phyloP scores from a whole-genome alignment of 2,888 invertebrate genomes.

The Coleophora deauratella region DNA sequence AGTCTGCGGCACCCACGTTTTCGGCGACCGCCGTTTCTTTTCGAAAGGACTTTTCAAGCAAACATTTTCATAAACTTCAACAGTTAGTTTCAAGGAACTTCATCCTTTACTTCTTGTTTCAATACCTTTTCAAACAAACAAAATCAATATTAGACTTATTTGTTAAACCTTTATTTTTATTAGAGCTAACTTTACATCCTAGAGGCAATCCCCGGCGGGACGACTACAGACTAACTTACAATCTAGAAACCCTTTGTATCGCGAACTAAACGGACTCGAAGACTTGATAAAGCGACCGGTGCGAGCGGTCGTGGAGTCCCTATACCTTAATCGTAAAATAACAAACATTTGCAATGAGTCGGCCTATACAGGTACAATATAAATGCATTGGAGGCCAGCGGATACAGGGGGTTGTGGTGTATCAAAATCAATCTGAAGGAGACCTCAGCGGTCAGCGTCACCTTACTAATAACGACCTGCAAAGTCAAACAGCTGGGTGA shows the following conservation, averaged over 20 bases:
- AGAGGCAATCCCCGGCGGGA: constrained; percentile 51
- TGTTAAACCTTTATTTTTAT: constrained; percentile 59
- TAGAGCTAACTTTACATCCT: constrained; percentile 63
- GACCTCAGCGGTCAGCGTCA: constrained; percentile 49
- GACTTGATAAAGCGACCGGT: constrained; percentile 9
- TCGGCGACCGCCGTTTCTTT: constrained; percentile 62
- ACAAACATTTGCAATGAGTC: constrained; percentile 24
- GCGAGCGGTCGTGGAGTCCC: constrained; percentile 14
- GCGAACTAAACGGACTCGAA: constrained; percentile 25
- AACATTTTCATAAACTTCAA: constrained; percentile 73
- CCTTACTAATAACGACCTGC: constrained; percentile 74
- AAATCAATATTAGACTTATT: constrained; percentile 79
- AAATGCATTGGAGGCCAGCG: constrained; percentile 56
- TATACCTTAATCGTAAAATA: constrained; percentile 16
- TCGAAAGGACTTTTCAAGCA: constrained; percentile 63
- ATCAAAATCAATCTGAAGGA: constrained; percentile 56
- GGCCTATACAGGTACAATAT: constrained; percentile 44
- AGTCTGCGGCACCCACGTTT: constrained; percentile 40
- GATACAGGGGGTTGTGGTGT: constrained; percentile 45
- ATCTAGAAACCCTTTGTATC: constrained; percentile 46
- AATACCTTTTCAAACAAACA: constrained; percentile 89
- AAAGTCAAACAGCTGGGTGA: constrained; percentile 69
- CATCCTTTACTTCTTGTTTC: constrained; percentile 89
- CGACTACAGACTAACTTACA: constrained; percentile 55
- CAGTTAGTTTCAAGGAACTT: constrained; percentile 76